Evolutionary conservation across 2,888 invertebrate species (phyloP), one percentile per base, ranked within the genome.

Genomic region (Nomada ruficornis): DNA sequence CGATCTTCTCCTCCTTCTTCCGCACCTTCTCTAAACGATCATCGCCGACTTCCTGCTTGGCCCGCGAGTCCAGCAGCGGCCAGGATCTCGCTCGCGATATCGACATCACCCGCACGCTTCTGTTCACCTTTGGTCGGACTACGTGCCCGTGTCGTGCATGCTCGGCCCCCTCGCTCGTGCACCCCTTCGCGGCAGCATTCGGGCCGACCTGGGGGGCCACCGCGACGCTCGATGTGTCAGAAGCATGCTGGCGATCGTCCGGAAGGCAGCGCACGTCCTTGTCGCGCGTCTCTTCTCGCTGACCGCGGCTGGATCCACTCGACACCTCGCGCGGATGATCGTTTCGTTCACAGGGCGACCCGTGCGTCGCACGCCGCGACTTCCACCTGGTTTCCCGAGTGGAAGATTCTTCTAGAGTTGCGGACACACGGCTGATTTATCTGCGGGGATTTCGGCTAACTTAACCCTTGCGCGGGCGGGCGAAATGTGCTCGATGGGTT

Each of bases 1-100:
- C 69, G 94, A 91, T 83, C 95, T 93, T 76, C 15, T 20, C 59
- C 44, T 62, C 71, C 15, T 60, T 57, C 60, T 18, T 15, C 13
- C 63, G 23, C 10, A 57, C 54, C 23, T 59, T 59, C 52, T 42
- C 65, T 10, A 20, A 29, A 10, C 26, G 57, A 29, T 76, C 54
- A 52, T 69, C 13, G 10, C 42, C 54, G 64, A 73, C 64, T 23
- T 77, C 82, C 20, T 76, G 68, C 42, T 77, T 83, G 62, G 79
- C 80, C 26, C 78, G 83, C 18, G 87, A 76, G 57, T 87, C 87
- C 83, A 95, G 88, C 83, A 95, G 89, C 74, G 95, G 95, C 95
- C 95, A 95, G 86, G 95, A 95, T 89, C 94, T 94, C 74, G 95
- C 95, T 55, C 95, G 94, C 79, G 94, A 94, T 87, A 95, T 91